Conservation (phyloP, 1,140 invertebrate genomes). For the Psilanteris sp. region DNA sequence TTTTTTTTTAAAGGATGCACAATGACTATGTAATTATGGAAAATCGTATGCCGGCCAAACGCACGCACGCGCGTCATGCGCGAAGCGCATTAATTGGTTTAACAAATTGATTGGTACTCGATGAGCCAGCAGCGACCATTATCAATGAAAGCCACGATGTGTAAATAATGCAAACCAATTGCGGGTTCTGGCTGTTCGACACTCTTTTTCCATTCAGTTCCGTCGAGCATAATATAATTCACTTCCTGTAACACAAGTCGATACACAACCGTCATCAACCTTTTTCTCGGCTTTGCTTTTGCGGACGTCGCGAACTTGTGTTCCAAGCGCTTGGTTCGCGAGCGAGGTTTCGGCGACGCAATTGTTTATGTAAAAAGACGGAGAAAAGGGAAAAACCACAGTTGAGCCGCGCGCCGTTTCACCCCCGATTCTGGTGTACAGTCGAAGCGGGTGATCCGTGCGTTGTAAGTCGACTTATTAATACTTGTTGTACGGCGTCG, state of each 20-base stretch:
- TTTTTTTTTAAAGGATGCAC: slow-evolving; percentile 79
- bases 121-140: slow-evolving; percentile 80
- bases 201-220: slow-evolving; percentile 59
- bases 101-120: slow-evolving; percentile 61
- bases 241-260: slow-evolving; percentile 42
- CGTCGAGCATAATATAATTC: slow-evolving; percentile 57
- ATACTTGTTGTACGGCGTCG: too few species aligned
- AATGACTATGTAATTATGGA: slow-evolving; percentile 79
- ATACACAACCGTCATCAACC: too few species aligned
- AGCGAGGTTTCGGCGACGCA: too few species aligned
- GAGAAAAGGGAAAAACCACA: too few species aligned
- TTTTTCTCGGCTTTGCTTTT: too few species aligned
- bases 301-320: too few species aligned
- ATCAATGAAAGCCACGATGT: slow-evolving; percentile 74
- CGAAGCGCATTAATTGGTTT: slow-evolving; percentile 20
- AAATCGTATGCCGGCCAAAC: slow-evolving; percentile 66
- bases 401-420: too few species aligned
- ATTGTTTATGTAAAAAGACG: too few species aligned
- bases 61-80: slow-evolving; percentile 44
- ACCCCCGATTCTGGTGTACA: too few species aligned
- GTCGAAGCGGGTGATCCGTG: too few species aligned
- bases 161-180: slow-evolving; percentile 12
- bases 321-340: slow-evolving; percentile 58
- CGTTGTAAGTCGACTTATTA: too few species aligned
- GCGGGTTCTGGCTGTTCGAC: slow-evolving; percentile 7